Evolutionary conservation across 1,140 invertebrate species (phyloP), one percentile per base, ranked within the genome.

Genomic region (Rhagoletis pomonella): DNA sequence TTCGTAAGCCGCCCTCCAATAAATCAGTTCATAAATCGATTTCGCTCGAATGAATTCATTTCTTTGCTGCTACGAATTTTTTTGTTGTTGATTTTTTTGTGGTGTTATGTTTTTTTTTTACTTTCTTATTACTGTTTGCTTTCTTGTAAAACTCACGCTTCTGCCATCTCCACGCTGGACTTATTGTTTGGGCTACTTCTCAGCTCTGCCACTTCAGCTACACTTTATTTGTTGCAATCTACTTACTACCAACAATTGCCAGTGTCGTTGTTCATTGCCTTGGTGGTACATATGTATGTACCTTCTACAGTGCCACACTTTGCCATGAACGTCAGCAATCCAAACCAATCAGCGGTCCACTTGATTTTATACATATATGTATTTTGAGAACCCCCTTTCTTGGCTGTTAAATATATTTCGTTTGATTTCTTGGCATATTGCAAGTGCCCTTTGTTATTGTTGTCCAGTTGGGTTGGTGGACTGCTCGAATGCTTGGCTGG

Each of bases 21-120:
- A 87, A 87, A 87, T 87, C 87, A 87, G 87, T 81, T 87, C 85
- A 58, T 87, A 87, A 87, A 87, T 87, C 87, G 87, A 87, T 87
- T 87, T 81, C 77, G 47, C 62, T 87, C 87, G 62, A 87, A 87
- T 58, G 65, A 19, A 87, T 85, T 85, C 47, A 67, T 87, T 64
- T 81, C 44, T 81, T 19, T 42, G 17, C 17, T 81, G 19, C 73
- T 81, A 17, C n/a, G 47, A 19, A n/a, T 55, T 14, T 17, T 81
- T 81, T 81, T 58, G 10, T 14, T 14, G 17, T 29, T 81, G 47
- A 55, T 81, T 81, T 81, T 81, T 55, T 47, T 86, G 44, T 67
- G n/a, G 12, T 86, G 65, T 86, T 69, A 39, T 58, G n/a, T 69
- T 69, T 86, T 19, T 19, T 58, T 67, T 58, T 86, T 58, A 12